These are phyloP conservation scores for Homalodisca vitripennis DNA, from an alignment of 1,140 invertebrate genomes.

Conservation along the genomic window DNA sequence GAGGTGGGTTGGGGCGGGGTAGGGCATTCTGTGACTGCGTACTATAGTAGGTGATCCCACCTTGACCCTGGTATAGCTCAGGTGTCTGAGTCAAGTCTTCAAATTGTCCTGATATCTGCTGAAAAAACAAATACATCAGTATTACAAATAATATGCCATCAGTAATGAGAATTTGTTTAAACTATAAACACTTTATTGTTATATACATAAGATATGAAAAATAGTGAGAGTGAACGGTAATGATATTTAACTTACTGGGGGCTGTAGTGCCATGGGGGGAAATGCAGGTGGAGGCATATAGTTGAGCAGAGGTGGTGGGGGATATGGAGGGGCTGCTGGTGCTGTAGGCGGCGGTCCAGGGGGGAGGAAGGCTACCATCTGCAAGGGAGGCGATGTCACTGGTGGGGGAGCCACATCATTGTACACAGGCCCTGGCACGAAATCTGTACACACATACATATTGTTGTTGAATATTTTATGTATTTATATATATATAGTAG, in stretches of 20 bases:
- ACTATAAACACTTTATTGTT: too few species aligned
- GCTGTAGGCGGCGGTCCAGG: slow-evolving; percentile 17
- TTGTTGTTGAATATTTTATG: too few species aligned
- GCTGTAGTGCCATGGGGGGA: slow-evolving; percentile 8
- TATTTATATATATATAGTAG: too few species aligned
- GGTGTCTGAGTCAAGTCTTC: slow-evolving; percentile 38
- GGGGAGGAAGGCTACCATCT: slow-evolving; percentile 24
- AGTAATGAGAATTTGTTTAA: too few species aligned
- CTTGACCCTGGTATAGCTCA: slow-evolving; percentile 47
- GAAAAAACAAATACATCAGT: too few species aligned
- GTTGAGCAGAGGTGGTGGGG: slow-evolving; percentile 12
- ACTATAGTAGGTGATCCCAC: slow-evolving; percentile 53
- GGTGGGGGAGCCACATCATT: slow-evolving; percentile 6
- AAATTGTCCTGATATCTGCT: slow-evolving; percentile 5
- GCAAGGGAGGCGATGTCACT: slow-evolving; percentile 10
- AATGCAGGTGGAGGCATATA: slow-evolving; percentile 28
- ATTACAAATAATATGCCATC: too few species aligned
- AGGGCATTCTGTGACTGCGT: slow-evolving; percentile 47
- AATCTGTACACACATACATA: too few species aligned
- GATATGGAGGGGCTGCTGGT: slow-evolving; percentile 3
- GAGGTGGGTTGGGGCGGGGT: slow-evolving; percentile 43
- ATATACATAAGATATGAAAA: too few species aligned
- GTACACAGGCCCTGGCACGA: background rate
- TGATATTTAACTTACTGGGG: slow-evolving; percentile 22
- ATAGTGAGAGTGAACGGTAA: too few species aligned